These are phyloP conservation scores for Lithosia quadra DNA, from an alignment of 2,888 invertebrate genomes.

Conservation along the genomic window DNA sequence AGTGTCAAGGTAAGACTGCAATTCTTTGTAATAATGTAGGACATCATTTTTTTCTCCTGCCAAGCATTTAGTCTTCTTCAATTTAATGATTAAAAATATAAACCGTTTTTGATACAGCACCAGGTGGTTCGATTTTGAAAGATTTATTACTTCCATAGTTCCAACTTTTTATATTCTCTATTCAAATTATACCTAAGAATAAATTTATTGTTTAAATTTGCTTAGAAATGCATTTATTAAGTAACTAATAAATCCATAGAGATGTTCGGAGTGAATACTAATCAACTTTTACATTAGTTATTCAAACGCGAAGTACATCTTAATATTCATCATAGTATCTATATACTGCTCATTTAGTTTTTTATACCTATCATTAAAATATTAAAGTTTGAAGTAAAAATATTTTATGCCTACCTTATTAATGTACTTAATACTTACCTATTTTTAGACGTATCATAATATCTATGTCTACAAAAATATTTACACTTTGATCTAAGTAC, in stretches of 20 bases:
- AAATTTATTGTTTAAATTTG: constrained; percentile 16
- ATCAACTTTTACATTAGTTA: not conserved
- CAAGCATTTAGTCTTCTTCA: not conserved
- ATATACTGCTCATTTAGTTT: not conserved
- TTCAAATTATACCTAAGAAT: constrained; percentile 22
- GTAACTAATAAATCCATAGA: constrained; percentile 3
- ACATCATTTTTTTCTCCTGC: not conserved
- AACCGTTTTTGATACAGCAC: constrained; percentile 11
- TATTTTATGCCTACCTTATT: too few relatives aligned
- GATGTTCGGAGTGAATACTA: not conserved
- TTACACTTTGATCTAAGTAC: too few relatives aligned
- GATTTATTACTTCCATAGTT: constrained; percentile 22
- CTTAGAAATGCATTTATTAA: constrained; percentile 18
- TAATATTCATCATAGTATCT: too few relatives aligned
- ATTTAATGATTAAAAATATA: not conserved
- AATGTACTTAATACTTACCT: too few relatives aligned
- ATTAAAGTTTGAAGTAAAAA: not conserved
- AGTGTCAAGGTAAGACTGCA: not conserved
- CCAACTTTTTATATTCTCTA: constrained; percentile 14
- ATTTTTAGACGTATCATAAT: too few relatives aligned
- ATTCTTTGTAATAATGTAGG: not conserved
- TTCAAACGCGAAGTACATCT: not conserved
- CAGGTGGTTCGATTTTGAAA: constrained; percentile 24
- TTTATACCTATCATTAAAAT: not conserved
- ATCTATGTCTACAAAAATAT: too few relatives aligned